phyloP scores from a whole-genome alignment of 2,888 invertebrate genomes.

The Eristalis intricaria region DNA sequence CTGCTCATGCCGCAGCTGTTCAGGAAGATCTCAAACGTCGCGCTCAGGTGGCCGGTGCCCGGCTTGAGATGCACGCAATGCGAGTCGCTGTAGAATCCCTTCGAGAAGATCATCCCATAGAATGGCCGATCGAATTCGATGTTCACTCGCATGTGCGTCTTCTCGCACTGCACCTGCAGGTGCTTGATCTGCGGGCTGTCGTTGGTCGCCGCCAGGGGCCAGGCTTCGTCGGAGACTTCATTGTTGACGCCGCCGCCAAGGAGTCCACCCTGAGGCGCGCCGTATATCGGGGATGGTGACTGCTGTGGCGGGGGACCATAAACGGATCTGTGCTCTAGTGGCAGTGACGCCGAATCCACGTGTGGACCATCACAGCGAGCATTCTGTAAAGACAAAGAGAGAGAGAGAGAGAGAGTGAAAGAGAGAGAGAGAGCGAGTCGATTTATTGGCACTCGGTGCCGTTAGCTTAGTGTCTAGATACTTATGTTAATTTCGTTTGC shows the following conservation, averaged over 20 bases:
- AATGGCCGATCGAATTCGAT: conserved; percentile 97
- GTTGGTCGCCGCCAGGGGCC: conserved; percentile 91
- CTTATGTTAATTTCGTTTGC: conserved; percentile 34
- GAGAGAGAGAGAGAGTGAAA: background rate
- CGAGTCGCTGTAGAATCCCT: conserved; percentile 95
- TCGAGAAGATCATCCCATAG: conserved; percentile 97
- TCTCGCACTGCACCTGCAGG: conserved; percentile 96
- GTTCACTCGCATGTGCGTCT: conserved; percentile 97
- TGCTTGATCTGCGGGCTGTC: conserved; percentile 97
- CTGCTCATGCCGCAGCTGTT: conserved; percentile 97
- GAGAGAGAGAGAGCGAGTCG: background rate
- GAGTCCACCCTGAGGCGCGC: conserved; percentile 78
- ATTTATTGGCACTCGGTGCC: background rate
- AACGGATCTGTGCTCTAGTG: conserved; percentile 90
- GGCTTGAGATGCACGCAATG: conserved; percentile 96
- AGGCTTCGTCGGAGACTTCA: conserved; percentile 88
- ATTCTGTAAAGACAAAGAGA: conserved; percentile 83
- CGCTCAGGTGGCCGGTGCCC: conserved; percentile 94
- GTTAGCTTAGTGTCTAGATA: conserved; percentile 5
- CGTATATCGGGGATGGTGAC: conserved; percentile 81
- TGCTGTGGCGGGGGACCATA: conserved; percentile 88
- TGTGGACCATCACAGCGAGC: conserved; percentile 89
- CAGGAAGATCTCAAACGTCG: conserved; percentile 95
- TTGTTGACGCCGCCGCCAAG: conserved; percentile 80
- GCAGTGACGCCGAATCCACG: conserved; percentile 90